Evolutionary conservation across 1,140 invertebrate genomes (phyloP).

Genomic region (Watersipora subatra): DNA sequence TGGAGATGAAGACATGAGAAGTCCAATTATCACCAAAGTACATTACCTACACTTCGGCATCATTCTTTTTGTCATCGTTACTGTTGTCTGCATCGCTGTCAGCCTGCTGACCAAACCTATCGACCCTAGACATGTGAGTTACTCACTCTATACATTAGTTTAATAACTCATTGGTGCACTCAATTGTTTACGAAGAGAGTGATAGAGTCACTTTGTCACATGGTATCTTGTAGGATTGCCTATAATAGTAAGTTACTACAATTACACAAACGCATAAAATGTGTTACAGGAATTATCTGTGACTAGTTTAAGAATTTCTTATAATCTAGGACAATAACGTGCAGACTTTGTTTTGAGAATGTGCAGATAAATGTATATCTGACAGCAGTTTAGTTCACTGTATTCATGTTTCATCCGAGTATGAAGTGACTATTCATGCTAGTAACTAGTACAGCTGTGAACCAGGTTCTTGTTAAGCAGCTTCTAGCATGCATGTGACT

Average conservation of each 20-base stretch:
- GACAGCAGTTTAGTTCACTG: no score
- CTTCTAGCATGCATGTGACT: no score
- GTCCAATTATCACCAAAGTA: constrained; percentile 31
- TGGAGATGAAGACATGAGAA: constrained; percentile 18
- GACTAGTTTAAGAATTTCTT: no score
- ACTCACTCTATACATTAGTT: neutral
- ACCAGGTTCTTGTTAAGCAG: no score
- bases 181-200: neutral
- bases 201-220: neutral
- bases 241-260: neutral
- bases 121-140: constrained; percentile 30
- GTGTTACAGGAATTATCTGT: constrained; percentile 1
- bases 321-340: no score
- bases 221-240: neutral
- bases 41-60: constrained; percentile 41
- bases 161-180: neutral
- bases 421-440: no score
- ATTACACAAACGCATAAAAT: neutral
- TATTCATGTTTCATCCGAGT: no score
- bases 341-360: no score
- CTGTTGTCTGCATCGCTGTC: constrained; percentile 25
- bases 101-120: constrained; percentile 34
- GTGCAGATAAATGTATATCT: no score
- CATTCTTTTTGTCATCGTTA: constrained; percentile 32
- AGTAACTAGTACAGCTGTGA: no score